Evolutionary conservation across 2,113 vertebrate genomes (phyloP).

Genomic region (Ailuropoda melanoleuca): DNA sequence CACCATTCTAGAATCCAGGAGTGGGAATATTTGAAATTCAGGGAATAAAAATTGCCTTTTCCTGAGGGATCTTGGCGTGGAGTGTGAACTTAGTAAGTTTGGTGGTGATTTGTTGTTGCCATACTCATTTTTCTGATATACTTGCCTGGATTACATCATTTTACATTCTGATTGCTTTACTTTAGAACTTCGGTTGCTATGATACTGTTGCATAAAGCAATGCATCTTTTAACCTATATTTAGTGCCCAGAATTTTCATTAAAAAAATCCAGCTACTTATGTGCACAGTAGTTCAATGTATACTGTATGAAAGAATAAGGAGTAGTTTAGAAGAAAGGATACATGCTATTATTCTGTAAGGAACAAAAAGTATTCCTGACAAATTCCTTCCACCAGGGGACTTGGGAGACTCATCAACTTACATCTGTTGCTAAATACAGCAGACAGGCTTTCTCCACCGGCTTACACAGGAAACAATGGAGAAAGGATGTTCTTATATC

Average conservation of each 20-base stretch:
- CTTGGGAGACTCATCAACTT: slow-evolving; percentile 56
- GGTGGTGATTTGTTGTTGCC: not conserved
- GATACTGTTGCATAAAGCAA: slow-evolving; percentile 34
- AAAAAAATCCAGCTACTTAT: slow-evolving; percentile 61
- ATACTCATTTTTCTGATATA: slow-evolving; percentile 23
- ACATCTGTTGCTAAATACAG: slow-evolving; percentile 31
- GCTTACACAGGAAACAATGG: not conserved
- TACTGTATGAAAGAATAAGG: slow-evolving; percentile 47
- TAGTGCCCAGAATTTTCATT: slow-evolving; percentile 62
- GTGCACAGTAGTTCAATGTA: slow-evolving; percentile 52
- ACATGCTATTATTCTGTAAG: not conserved
- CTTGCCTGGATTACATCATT: slow-evolving; percentile 48
- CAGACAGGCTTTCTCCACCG: not conserved
- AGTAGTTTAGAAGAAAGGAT: slow-evolving; percentile 69
- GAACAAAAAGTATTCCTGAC: slow-evolving; percentile 49
- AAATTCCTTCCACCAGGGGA: slow-evolving; percentile 59
- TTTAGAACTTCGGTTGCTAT: slow-evolving; percentile 41
- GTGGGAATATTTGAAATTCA: not conserved
- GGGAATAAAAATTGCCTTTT: not conserved
- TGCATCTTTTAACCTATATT: slow-evolving; percentile 70
- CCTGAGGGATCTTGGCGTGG: not conserved
- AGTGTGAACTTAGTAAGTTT: slow-evolving; percentile 24
- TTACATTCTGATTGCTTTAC: slow-evolving; percentile 50
- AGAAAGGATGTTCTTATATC: slow-evolving; percentile 20
- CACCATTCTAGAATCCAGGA: not conserved